Evolutionary conservation across 2,797 vertebrate species (phyloP), one percentile per base, ranked within the genome.

Genomic region (Syncerus caffer): DNA sequence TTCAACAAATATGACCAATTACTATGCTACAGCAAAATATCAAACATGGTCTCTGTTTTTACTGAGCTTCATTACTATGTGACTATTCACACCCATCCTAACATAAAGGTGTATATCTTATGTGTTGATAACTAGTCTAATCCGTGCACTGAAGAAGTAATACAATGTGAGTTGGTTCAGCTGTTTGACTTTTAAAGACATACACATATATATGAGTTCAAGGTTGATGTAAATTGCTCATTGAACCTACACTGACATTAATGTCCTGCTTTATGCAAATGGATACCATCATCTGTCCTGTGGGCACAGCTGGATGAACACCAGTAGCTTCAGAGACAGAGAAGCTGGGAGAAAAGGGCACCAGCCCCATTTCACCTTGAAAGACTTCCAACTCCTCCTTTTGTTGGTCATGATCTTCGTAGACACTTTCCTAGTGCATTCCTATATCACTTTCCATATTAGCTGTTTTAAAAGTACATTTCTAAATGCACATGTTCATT

Each of bases 251-350:
- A 85, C 84, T 96, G 95, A 96, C 91, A 93, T 27, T 90, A 82
- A 98, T 95, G 76, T 95, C 67, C 86, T 86, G 96, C 96, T 93
- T 94, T 94, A 96, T 97, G 90, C 79, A 55, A 94, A 96, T 89
- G 2, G 38, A 27, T 80, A 21, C 38, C 57, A 71, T 93, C 92
- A 47, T 84, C 58, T 90, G 90, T 71, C 29, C 60, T 34, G 21
- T 38, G 31, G 92, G 85, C 64, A 85, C 0, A 25, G 47, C 29
- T 90, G 90, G 55, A 84, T 64, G 78, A 71, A 21, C 80, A 74
- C 83, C 67, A 85, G 42, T 9, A 74, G 55, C 34, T 57, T 92
- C 17, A 16, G 19, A 50, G 76, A 38, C 67, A 67, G 50, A 51
- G 64, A 89, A 87, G 58, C 76, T 57, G 57, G 25, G 71, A 76